These are phyloP conservation scores for Hydrocynus forskahlii DNA, from an alignment of 2,797 vertebrate species.

Conservation along the genomic window DNA sequence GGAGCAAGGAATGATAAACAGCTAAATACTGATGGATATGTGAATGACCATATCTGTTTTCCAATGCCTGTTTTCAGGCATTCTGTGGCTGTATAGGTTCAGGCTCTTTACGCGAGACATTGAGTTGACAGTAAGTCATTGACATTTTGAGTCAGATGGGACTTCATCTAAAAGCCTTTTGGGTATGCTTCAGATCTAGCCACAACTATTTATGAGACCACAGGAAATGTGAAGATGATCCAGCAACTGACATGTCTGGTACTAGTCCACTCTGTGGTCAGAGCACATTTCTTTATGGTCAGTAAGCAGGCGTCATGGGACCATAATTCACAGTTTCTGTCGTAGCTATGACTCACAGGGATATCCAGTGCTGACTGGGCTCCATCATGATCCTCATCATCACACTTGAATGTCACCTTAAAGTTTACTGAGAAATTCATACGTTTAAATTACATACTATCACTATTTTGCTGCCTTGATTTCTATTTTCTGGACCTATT, in stretches of 20 bases:
- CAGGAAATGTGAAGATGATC: constrained; percentile 34
- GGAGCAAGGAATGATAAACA: constrained; percentile 26
- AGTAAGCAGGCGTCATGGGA: constrained; percentile 20
- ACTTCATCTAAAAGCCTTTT: constrained; percentile 1
- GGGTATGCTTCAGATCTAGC: constrained; percentile 14
- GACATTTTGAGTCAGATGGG: constrained; percentile 19
- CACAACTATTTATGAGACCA: constrained; percentile 30
- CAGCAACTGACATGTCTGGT: constrained; percentile 21
- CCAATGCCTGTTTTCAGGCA: neutral
- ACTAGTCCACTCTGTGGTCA: constrained; percentile 23
- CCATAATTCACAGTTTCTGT: constrained; percentile 15
- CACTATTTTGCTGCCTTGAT: neutral
- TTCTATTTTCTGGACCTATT: neutral
- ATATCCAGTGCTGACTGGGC: neutral
- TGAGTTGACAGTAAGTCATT: neutral
- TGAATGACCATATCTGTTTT: too few species aligned
- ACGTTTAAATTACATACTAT: neutral
- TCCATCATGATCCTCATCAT: neutral
- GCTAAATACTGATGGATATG: neutral
- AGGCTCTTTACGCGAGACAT: neutral
- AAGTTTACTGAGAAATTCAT: neutral
- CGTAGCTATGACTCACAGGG: neutral
- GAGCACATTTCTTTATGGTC: constrained; percentile 27
- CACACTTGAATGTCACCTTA: neutral
- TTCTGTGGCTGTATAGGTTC: neutral